A percentile compares a stretch with the other conserved stretches of the same genome.
These are phyloP conservation scores for Aplidium turbinatum DNA, from an alignment of 23 tunicate genomes.

Conservation along the genomic window DNA sequence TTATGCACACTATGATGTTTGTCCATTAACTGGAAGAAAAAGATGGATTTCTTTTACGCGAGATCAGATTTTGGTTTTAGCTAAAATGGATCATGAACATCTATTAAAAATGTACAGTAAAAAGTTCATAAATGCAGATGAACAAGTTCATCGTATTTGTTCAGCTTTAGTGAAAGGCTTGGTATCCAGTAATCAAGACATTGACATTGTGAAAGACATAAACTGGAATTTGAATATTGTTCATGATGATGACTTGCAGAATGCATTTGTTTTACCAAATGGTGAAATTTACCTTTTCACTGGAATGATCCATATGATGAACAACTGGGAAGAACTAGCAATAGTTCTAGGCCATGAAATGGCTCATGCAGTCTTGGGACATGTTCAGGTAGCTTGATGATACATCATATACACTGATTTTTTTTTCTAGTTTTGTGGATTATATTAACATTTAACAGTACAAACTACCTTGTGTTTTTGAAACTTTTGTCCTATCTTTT, in stretches of 20 bases:
- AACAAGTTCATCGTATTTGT: slow-evolving; percentile 35
- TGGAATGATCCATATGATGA: slow-evolving; percentile 68
- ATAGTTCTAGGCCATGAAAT: slow-evolving; percentile 88
- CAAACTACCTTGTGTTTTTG: too few species aligned
- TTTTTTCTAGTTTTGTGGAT: too few species aligned
- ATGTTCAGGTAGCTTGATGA: slow-evolving; percentile 62
- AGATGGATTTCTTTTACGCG: slow-evolving; percentile 82
- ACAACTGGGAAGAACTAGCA: slow-evolving; percentile 76
- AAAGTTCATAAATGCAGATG: slow-evolving; percentile 27
- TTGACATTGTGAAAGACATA: slow-evolving; percentile 47
- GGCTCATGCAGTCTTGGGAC: slow-evolving; percentile 92
- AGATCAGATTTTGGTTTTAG: slow-evolving; percentile 58
- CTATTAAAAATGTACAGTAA: slow-evolving; percentile 25
- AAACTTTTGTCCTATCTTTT: not conserved
- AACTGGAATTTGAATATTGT: slow-evolving; percentile 81
- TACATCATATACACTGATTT: too few species aligned
- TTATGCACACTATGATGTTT: slow-evolving; percentile 59
- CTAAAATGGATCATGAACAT: slow-evolving; percentile 46
- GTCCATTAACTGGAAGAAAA: slow-evolving; percentile 87
- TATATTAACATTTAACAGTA: too few species aligned
- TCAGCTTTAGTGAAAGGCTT: slow-evolving; percentile 30
- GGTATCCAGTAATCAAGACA: slow-evolving; percentile 49
- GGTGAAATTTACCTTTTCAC: slow-evolving; percentile 88
- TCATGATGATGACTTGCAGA: slow-evolving; percentile 41
- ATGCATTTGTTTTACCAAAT: slow-evolving; percentile 92